Percentiles rank a stretch among this genome's conserved stretches.
These are phyloP conservation scores for Anthopleura xanthogrammica DNA, from an alignment of 92 coral and sea anemone genomes.

Conservation along the genomic window DNA sequence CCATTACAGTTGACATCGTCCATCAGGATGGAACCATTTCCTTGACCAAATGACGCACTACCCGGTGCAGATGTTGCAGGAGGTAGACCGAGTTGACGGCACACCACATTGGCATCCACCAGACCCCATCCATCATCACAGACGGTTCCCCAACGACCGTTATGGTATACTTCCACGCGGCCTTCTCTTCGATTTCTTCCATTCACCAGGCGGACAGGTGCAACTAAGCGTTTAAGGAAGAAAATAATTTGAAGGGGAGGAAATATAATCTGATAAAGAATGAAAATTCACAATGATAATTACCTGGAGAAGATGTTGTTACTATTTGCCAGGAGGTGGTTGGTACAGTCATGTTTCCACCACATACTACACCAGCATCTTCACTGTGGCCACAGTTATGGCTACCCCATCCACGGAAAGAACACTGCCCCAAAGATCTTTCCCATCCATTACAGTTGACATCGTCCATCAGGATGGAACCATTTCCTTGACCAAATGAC, in stretches of 20 bases:
- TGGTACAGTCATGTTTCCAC: no score
- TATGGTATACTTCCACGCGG: background rate
- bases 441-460: background rate
- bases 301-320: no score
- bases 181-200: no score
- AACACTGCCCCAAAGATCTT: no score
- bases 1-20: background rate
- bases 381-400: no score
- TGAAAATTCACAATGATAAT: no score
- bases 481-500: background rate
- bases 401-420: no score
- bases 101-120: background rate
- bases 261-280: no score
- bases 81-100: background rate
- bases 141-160: background rate
- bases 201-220: background rate
- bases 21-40: background rate
- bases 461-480: background rate
- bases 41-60: background rate
- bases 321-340: no score
- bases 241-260: no score
- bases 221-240: background rate
- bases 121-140: background rate
- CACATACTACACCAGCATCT: no score
- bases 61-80: background rate